A percentile compares a stretch with the other conserved stretches of the same genome.
phyloP scores from a whole-genome alignment of 2,888 invertebrate species.

The Lasioglossum morio region DNA sequence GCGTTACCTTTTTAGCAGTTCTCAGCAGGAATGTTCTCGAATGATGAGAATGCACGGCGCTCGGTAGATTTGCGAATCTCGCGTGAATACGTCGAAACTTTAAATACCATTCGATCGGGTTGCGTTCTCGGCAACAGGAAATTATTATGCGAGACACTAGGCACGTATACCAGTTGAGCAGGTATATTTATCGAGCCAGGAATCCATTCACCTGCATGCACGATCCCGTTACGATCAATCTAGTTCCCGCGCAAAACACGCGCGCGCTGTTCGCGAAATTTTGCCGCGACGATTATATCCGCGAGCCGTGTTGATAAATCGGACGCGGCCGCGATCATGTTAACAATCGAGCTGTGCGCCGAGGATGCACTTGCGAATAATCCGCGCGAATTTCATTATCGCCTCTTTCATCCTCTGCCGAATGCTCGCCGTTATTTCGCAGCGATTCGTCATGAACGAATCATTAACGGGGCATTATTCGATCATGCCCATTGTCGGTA shows the following conservation, averaged over 20 bases:
- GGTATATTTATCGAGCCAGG: conserved; percentile 39
- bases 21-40: neutral
- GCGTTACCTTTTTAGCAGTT: no score
- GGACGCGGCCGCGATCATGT: neutral
- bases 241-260: neutral
- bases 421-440: neutral
- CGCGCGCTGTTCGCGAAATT: neutral
- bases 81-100: neutral
- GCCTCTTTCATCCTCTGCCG: neutral
- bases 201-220: conserved; percentile 29
- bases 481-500: neutral
- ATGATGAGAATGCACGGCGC: neutral
- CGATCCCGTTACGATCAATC: conserved; percentile 29
- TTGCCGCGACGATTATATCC: neutral
- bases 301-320: neutral
- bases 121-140: conserved; percentile 21
- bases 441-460: neutral
- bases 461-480: neutral
- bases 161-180: conserved; percentile 38
- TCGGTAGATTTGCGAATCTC: neutral
- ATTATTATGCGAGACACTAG: conserved; percentile 38
- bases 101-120: neutral
- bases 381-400: neutral
- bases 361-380: neutral
- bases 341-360: neutral